Conservation (phyloP, 2,888 invertebrate genomes). For the Chydorus sphaericus region DNA sequence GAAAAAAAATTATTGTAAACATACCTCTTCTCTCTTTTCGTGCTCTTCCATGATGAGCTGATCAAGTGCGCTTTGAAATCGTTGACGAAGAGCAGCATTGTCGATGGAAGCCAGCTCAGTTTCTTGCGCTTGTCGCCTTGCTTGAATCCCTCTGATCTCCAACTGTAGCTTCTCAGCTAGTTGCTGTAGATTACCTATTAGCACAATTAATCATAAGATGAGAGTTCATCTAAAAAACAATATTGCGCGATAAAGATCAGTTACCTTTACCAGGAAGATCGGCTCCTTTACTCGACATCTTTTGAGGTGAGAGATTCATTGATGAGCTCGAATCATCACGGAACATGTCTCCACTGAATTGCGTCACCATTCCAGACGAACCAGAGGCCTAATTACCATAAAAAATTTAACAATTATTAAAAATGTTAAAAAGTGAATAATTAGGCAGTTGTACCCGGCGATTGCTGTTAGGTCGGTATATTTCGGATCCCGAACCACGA, state of each 20-base stretch:
- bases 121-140: constrained; percentile 60
- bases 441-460: background rate
- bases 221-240: background rate
- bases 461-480: background rate
- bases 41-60: constrained; percentile 56
- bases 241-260: background rate
- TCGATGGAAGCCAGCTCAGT: constrained; percentile 70
- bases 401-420: background rate
- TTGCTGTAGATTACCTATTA: constrained; percentile 24
- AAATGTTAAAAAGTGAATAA: background rate
- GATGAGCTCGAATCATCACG: constrained; percentile 10
- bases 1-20: background rate
- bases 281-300: background rate
- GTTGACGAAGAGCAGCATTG: constrained; percentile 62
- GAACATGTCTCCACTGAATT: constrained; percentile 48
- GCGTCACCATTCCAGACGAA: constrained; percentile 34
- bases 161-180: constrained; percentile 54
- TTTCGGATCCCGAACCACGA: background rate
- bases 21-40: constrained; percentile 23
- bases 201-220: background rate
- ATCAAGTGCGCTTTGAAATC: constrained; percentile 68
- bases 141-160: constrained; percentile 59
- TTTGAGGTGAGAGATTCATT: constrained; percentile 1
- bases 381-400: background rate
- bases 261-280: background rate